Percentiles rank a stretch among this genome's conserved stretches.
Evolutionary conservation across 2,888 invertebrate species (phyloP).

Genomic region (Melitaea athalia): DNA sequence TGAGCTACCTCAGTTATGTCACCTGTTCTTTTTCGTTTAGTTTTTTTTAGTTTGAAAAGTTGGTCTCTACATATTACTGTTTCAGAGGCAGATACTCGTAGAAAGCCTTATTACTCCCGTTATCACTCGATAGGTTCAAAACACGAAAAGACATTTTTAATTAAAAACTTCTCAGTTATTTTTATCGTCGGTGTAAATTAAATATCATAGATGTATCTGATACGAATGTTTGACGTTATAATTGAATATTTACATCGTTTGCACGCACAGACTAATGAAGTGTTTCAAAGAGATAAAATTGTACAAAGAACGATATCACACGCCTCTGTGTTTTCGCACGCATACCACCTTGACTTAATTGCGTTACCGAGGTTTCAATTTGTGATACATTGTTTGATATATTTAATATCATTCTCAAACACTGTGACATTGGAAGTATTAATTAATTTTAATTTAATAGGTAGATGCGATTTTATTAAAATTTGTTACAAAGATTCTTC

Average conservation of each 20-base stretch:
- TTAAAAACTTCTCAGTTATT: too few species aligned
- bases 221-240: neutral
- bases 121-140: too few species aligned
- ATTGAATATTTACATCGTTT: slow-evolving; percentile 9
- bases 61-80: too few species aligned
- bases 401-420: neutral
- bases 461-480: neutral
- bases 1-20: too few species aligned
- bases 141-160: too few species aligned
- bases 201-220: too few species aligned
- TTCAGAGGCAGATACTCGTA: too few species aligned
- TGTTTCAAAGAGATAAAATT: slow-evolving; percentile 20
- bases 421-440: neutral
- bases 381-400: slow-evolving; percentile 2
- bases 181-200: too few species aligned
- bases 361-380: slow-evolving; percentile 25
- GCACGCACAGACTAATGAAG: slow-evolving; percentile 17
- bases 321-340: slow-evolving; percentile 57
- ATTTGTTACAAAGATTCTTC: too few species aligned
- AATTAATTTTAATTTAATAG: neutral
- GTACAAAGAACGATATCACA: slow-evolving; percentile 50
- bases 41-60: too few species aligned
- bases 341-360: slow-evolving; percentile 49
- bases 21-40: too few species aligned
- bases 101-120: too few species aligned